Conservation (phyloP, 2,113 vertebrate species). For the Tetrax tetrax region DNA sequence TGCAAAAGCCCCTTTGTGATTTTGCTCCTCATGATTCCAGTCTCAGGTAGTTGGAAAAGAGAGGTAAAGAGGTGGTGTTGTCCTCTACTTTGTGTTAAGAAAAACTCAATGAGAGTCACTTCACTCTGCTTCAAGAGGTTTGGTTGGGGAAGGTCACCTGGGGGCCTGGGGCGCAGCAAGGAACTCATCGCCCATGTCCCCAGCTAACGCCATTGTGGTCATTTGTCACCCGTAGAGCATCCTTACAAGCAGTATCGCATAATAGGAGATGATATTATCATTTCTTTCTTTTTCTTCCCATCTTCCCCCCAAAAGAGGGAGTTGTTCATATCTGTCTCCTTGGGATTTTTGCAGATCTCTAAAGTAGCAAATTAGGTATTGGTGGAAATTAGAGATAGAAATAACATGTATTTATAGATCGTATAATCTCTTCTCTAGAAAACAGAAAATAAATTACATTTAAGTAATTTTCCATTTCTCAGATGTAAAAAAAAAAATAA, state of each 20-base stretch:
- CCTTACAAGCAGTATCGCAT: background rate
- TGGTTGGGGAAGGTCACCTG: background rate
- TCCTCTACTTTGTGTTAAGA: background rate
- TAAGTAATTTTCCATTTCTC: background rate
- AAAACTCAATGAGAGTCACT: background rate
- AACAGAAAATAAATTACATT: background rate
- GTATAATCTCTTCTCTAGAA: background rate
- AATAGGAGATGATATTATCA: accelerated
- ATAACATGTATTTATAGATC: background rate
- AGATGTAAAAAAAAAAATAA: background rate
- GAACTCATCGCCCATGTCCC: background rate
- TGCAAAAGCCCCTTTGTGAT: background rate
- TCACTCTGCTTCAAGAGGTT: background rate
- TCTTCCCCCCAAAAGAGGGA: background rate
- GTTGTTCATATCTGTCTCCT: background rate
- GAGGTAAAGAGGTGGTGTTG: background rate
- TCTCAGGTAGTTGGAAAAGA: background rate
- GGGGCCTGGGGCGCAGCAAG: background rate
- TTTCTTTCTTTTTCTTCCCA: background rate
- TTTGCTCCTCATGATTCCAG: background rate
- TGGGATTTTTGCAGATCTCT: background rate
- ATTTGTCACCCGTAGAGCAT: background rate
- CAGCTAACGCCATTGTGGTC: accelerated
- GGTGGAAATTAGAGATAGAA: background rate
- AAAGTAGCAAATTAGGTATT: background rate